These are phyloP conservation scores for Diloba caeruleocephala DNA, from an alignment of 2,888 invertebrate species.

Conservation along the genomic window DNA sequence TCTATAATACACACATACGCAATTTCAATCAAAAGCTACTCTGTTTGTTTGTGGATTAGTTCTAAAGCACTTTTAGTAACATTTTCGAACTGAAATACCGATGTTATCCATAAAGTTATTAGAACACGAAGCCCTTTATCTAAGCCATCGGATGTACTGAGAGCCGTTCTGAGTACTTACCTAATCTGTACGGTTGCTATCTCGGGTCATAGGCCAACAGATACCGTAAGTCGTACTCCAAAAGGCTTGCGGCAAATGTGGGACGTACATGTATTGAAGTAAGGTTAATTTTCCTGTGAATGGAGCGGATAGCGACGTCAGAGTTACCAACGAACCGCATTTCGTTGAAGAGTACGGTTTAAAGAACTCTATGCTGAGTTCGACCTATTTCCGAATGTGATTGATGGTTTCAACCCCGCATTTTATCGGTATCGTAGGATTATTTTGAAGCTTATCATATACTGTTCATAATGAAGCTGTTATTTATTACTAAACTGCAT, in stretches of 20 bases:
- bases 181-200: slow-evolving; percentile 77
- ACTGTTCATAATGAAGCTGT: slow-evolving; percentile 31
- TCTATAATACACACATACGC: slow-evolving; percentile 21
- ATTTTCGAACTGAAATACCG: slow-evolving; percentile 56
- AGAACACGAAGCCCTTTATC: slow-evolving; percentile 71
- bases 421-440: slow-evolving; percentile 56
- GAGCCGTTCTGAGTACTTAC: slow-evolving; percentile 66
- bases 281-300: slow-evolving; percentile 66
- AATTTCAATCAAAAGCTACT: slow-evolving; percentile 33
- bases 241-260: slow-evolving; percentile 54
- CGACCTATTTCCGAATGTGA: slow-evolving; percentile 76
- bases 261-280: slow-evolving; percentile 53
- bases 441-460: slow-evolving; percentile 51
- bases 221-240: slow-evolving; percentile 73
- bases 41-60: slow-evolving; percentile 24
- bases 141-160: slow-evolving; percentile 69
- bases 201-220: slow-evolving; percentile 80
- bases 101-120: slow-evolving; percentile 68
- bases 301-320: slow-evolving; percentile 24
- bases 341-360: slow-evolving; percentile 60
- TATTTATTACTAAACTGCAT: slow-evolving; percentile 36
- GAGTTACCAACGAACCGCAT: slow-evolving; percentile 64
- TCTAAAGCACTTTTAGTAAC: slow-evolving; percentile 43
- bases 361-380: slow-evolving; percentile 65
- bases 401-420: slow-evolving; percentile 72